Base-by-base conservation (phyloP, 2,797 vertebrate genomes). In the Bryconaethiops microstoma region DNA sequence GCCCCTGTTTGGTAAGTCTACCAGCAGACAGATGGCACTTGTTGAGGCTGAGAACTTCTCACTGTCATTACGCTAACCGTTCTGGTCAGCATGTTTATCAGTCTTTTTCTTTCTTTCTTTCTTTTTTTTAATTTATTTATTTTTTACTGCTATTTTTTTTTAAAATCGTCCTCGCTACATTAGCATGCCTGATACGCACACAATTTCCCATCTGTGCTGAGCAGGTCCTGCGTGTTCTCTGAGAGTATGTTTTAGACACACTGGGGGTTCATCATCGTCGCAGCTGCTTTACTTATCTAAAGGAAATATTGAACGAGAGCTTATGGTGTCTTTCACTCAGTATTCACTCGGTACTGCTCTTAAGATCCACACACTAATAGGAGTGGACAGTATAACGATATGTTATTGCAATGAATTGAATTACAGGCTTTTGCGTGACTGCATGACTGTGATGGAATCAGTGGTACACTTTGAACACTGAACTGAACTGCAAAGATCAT, bases 21-120 rank as follows among this genome's bases (percentile, higher is more conserved):
- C 83, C 80, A 81, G 74, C 55, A 52, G 77, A 85, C 86, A 88
- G 85, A 90, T 89, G 88, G 86, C 82, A 86, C 86, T 82, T 80
- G 79, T 86, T 90, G 81, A 88, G 88, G 88, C 87, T 87, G 84
- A 88, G 85, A 25, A 60, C 29, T 81, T 54, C 35, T 81, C 12
- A 13, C 39, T 72, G 35, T 71, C 45, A 39, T 69, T 60, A 74
- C 35, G 42, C 68, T 73, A 65, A 69, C n/a, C 57, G 78, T 73
- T 48, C 57, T 35, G 50, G 59, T 74, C 76, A 86, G 71, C 57
- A 65, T 35, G 73, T 52, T 39, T 73, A 74, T 76, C 42, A 16
- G 40, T 16, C 52, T 10, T 35, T 35, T 35, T 35, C 35, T 35
- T 35, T 29, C 29, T 29, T 35, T 35, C 35, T 35, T 35, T 35